phyloP scores from a whole-genome alignment of 2,113 vertebrate genomes.

The Vanacampus margaritifer region DNA sequence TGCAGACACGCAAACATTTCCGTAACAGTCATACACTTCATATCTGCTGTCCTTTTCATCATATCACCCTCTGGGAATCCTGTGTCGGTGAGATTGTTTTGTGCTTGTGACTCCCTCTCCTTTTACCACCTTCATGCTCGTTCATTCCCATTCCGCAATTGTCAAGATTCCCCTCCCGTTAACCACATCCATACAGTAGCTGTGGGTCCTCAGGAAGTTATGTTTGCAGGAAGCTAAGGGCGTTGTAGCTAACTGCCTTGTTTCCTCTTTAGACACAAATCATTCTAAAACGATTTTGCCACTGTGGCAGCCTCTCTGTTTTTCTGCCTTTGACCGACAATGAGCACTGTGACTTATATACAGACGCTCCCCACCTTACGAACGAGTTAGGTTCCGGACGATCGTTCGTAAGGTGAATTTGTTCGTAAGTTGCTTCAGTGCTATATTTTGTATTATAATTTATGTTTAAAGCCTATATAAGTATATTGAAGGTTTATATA shows the following conservation, averaged over 20 bases:
- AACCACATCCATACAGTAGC: constrained; percentile 53
- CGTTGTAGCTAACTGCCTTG: constrained; percentile 48
- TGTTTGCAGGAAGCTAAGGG: constrained; percentile 60
- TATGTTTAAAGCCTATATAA: no score
- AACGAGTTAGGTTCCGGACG: no score
- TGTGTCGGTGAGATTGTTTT: constrained; percentile 39
- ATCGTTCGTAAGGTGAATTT: no score
- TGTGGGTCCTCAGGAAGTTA: constrained; percentile 57
- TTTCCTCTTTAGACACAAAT: constrained; percentile 43
- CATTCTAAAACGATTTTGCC: constrained; percentile 23
- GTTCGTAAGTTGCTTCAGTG: no score
- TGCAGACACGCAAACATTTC: neutral
- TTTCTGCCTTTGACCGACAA: neutral
- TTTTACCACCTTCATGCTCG: neutral
- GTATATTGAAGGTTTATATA: no score
- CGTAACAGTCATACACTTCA: neutral
- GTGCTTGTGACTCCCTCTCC: constrained; percentile 11
- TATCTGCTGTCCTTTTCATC: neutral
- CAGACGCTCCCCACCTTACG: no score
- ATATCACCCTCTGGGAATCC: constrained; percentile 2
- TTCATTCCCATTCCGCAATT: constrained; percentile 16
- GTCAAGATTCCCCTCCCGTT: constrained; percentile 32
- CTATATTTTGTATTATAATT: no score
- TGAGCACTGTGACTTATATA: no score
- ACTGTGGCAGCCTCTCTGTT: neutral